Base-by-base conservation (phyloP, 2,113 vertebrate species). In the Asarcornis scutulata region DNA sequence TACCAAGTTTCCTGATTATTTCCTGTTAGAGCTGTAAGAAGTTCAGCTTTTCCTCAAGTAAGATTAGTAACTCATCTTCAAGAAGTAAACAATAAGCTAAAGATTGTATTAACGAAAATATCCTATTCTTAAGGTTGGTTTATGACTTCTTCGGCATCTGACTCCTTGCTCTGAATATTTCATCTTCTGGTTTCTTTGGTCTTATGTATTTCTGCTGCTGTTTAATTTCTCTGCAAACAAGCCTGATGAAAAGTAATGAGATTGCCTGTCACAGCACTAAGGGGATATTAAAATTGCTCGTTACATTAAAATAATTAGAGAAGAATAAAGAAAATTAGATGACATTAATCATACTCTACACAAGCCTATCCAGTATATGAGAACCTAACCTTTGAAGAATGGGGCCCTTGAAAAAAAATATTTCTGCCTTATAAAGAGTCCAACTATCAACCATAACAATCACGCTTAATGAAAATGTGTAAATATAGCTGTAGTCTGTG, bases 261-360 rank as follows among this genome's bases (percentile, higher is more conserved):
- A 92, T 56, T 63, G 58, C 74, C 63, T 78, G 31, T 87, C 84
- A 89, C 2, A 81, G 89, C 80, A 89, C 83, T 92, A 89, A 26
- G 20, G 44, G 53, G 48, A 91, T 93, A 91, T 89, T 80, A 87
- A 91, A 90, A 86, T 68, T 86, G 69, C 52, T 85, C 71, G 36
- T 87, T 89, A 91, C 73, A 83, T 82, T 92, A 91, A 95, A 93
- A 73, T 93, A 87, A 95, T 91, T 85, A 88, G 48, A 91, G 77
- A 87, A 58, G 53, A 16, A 83, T 85, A 69, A 74, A 66, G 72
- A 68, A 89, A 93, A 63, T 71, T 74, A 79, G 69, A 94, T 89
- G 18, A 48, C 42, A 84, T 73, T 89, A 91, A 95, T 82, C 1
- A 58, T 29, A 58, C 48, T 58, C 68, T 53, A 34, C 53, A 76